Conservation (phyloP, 2,888 invertebrate species). For the Ctena decussata region DNA sequence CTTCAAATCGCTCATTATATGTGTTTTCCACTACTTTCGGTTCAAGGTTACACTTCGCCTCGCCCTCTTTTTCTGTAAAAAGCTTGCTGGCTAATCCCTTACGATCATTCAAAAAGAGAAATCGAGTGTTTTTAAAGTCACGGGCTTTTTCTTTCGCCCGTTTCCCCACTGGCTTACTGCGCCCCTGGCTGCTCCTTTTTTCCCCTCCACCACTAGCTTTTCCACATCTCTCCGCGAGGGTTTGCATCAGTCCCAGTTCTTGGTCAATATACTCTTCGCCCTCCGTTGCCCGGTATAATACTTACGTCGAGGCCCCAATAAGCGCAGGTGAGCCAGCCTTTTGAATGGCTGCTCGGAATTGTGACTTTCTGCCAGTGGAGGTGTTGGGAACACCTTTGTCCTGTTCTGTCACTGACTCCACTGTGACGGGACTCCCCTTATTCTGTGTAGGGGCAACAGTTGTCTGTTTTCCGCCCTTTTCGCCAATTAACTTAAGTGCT, state of each 20-base stretch:
- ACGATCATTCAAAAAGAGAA: constrained; percentile 22
- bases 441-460: too few species aligned
- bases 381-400: not conserved
- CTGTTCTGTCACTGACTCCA: too few species aligned
- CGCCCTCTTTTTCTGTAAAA: constrained; percentile 16
- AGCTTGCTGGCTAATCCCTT: constrained; percentile 14
- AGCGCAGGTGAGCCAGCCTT: not conserved
- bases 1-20: constrained; percentile 31
- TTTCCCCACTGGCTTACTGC: not conserved
- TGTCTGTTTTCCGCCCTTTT: not conserved
- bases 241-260: not conserved
- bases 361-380: not conserved
- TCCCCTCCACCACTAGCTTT: too few species aligned
- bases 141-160: not conserved
- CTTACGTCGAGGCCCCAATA: not conserved
- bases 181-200: too few species aligned
- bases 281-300: not conserved
- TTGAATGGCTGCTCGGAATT: not conserved
- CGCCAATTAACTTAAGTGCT: not conserved
- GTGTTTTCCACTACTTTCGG: constrained; percentile 11
- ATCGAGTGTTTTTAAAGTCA: not conserved
- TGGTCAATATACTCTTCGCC: not conserved
- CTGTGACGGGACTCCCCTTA: too few species aligned
- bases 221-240: not conserved
- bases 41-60: constrained; percentile 28